Conservation (phyloP, 1,140 invertebrate genomes). For the Drosophila varians region DNA sequence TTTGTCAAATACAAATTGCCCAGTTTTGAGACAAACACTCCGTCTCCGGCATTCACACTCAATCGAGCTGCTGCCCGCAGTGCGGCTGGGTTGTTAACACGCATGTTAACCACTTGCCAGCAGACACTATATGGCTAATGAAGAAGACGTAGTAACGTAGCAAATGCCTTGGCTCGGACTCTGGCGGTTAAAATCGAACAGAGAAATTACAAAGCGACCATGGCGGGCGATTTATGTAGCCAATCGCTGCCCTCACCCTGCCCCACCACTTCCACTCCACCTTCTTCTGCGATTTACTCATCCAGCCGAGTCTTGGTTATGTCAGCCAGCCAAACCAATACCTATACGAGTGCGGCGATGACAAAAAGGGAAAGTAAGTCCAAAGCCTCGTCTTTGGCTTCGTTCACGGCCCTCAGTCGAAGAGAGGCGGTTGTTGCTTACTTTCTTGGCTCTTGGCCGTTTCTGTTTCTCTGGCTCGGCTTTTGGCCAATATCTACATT, state of each 20-base stretch:
- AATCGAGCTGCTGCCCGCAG: slow-evolving; percentile 28
- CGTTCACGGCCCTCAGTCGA: slow-evolving; percentile 44
- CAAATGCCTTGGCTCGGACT: neutral
- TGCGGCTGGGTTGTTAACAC: slow-evolving; percentile 56
- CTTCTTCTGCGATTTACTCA: slow-evolving; percentile 1
- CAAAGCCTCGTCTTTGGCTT: slow-evolving; percentile 62
- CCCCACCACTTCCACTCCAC: neutral
- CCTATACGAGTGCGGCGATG: slow-evolving; percentile 40
- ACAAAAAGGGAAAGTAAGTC: slow-evolving; percentile 79
- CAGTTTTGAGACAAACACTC: slow-evolving; percentile 32
- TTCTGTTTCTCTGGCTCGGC: slow-evolving; percentile 34
- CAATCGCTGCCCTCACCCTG: slow-evolving; percentile 37
- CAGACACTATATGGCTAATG: slow-evolving; percentile 25
- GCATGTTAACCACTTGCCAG: slow-evolving; percentile 58
- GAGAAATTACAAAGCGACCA: slow-evolving; percentile 41
- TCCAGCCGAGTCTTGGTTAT: slow-evolving; percentile 55
- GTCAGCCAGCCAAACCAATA: slow-evolving; percentile 47
- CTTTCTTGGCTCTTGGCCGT: slow-evolving; percentile 62
- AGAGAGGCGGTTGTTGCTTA: slow-evolving; percentile 33
- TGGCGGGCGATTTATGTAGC: slow-evolving; percentile 55
- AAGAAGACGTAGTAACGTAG: slow-evolving; percentile 27
- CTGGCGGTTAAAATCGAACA: slow-evolving; percentile 41
- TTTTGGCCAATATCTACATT: slow-evolving; percentile 40
- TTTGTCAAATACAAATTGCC: slow-evolving; percentile 51
- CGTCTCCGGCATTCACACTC: slow-evolving; percentile 32